These are phyloP conservation scores for Pomacea canaliculata DNA, from an alignment of 2,888 invertebrate species.

Conservation along the genomic window DNA sequence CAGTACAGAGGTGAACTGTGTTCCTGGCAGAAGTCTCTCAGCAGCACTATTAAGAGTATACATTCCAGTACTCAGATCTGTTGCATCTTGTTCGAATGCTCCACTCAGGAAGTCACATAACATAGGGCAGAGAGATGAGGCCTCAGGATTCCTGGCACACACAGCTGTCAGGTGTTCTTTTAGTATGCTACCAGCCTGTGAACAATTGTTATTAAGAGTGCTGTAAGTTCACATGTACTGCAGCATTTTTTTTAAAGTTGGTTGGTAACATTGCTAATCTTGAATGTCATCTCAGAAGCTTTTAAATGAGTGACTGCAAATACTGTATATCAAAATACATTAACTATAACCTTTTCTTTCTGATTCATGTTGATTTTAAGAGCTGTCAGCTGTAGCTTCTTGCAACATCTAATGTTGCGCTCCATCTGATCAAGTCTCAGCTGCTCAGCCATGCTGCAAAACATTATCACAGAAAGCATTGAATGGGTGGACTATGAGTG, in stretches of 20 bases:
- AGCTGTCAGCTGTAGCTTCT: constrained; percentile 4
- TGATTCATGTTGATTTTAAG: constrained; percentile 24
- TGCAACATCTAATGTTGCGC: constrained; percentile 6
- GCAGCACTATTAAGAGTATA: constrained; percentile 27
- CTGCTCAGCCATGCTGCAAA: constrained; percentile 17
- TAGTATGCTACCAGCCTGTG: constrained; percentile 1
- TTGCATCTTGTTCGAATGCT: constrained; percentile 23
- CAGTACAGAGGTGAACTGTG: constrained; percentile 13
- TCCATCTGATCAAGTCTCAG: constrained; percentile 14
- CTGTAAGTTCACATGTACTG: no score
- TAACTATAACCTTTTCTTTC: constrained; percentile 4
- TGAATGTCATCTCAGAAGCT: no score
- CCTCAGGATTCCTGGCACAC: constrained; percentile 12
- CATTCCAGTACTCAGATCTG: constrained; percentile 23
- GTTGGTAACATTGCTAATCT: no score
- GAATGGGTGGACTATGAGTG: no score
- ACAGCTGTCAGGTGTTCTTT: not conserved
- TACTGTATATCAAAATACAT: no score
- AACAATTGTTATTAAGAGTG: not conserved
- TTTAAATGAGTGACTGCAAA: no score
- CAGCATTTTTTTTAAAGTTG: no score
- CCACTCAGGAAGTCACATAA: constrained; percentile 22
- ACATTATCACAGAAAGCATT: constrained; percentile 8
- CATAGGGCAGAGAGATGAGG: constrained; percentile 4
- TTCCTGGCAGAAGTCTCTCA: constrained; percentile 2